Evolutionary conservation across 2,113 vertebrate genomes (phyloP).

Genomic region (Laticauda laticaudata): DNA sequence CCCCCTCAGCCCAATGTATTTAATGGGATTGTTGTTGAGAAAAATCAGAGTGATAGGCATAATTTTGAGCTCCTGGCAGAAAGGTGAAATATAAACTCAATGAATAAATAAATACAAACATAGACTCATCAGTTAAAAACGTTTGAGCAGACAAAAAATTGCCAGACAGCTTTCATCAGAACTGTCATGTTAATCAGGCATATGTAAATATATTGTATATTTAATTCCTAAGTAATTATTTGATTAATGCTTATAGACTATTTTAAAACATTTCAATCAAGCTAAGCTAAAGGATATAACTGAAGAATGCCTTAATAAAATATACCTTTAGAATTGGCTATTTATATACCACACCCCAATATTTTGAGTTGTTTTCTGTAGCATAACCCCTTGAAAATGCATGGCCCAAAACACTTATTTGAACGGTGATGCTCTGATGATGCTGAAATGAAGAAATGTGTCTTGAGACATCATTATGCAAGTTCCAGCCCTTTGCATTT

Average conservation of each 20-base stretch:
- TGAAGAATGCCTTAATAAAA: neutral
- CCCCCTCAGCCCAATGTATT: neutral
- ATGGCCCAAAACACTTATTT: neutral
- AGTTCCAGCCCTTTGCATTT: neutral
- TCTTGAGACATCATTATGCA: neutral
- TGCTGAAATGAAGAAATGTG: neutral
- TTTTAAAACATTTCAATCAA: neutral
- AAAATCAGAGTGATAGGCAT: neutral
- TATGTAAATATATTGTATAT: neutral
- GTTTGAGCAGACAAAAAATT: neutral
- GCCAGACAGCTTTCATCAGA: neutral
- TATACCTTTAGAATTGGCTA: neutral
- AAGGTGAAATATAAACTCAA: neutral
- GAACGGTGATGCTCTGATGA: neutral
- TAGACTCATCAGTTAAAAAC: neutral
- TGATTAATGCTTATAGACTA: neutral
- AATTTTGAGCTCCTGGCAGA: neutral
- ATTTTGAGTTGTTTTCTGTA: neutral
- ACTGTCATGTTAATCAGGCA: neutral
- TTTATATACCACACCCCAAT: neutral
- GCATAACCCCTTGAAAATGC: neutral
- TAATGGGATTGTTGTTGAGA: neutral
- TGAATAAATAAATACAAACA: neutral
- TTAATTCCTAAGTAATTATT: neutral
- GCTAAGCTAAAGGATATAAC: neutral